Conservation (phyloP, 2,113 vertebrate species). For the Podarcis raffonei region DNA sequence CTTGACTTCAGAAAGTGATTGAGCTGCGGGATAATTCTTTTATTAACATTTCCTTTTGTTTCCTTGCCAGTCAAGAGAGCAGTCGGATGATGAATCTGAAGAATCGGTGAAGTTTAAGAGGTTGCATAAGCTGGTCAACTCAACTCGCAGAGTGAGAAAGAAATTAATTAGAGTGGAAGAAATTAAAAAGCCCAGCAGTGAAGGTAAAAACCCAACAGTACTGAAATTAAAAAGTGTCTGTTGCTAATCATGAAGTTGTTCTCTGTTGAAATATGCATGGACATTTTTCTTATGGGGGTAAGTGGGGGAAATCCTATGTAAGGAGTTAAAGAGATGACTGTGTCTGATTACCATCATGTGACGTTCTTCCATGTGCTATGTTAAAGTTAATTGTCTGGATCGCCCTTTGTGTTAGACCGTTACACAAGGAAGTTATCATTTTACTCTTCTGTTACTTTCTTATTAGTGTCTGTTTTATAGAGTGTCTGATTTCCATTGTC, state of each 20-base stretch:
- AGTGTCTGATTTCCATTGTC: neutral
- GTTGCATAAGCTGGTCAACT: conserved; percentile 97
- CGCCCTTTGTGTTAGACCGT: neutral
- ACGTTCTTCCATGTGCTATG: neutral
- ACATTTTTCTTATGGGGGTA: conserved; percentile 13
- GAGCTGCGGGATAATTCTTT: conserved; percentile 38
- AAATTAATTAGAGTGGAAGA: conserved; percentile 98
- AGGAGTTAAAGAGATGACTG: neutral
- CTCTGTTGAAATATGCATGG: conserved; percentile 30
- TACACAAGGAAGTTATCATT: neutral
- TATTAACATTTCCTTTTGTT: conserved; percentile 74
- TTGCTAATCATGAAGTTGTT: conserved; percentile 14
- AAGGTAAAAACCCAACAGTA: conserved; percentile 80
- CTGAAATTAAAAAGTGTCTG: neutral
- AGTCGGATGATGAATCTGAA: conserved; percentile 96
- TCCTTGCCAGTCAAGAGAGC: conserved; percentile 91
- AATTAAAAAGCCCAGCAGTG: conserved; percentile 88
- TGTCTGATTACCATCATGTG: neutral
- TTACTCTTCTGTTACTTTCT: neutral
- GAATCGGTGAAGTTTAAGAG: conserved; percentile 97
- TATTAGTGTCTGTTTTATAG: conserved; percentile 3
- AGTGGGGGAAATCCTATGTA: neutral
- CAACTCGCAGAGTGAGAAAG: conserved; percentile 94
- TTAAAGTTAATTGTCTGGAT: neutral
- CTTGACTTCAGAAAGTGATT: conserved; percentile 35